phyloP scores from a whole-genome alignment of 2,888 invertebrate genomes.

The Sepiola atlantica region DNA sequence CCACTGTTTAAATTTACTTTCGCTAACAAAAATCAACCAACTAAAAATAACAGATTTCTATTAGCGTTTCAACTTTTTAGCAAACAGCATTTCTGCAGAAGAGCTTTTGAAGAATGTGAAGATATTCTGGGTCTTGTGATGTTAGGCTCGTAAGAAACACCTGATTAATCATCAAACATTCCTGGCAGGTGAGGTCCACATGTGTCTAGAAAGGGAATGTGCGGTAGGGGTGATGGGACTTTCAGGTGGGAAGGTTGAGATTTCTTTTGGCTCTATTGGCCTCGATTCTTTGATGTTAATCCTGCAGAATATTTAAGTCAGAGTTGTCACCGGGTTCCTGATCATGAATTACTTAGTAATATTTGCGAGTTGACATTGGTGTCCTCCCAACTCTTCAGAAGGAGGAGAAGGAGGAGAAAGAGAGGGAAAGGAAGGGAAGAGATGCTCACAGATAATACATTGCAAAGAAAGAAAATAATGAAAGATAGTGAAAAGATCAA shows the following conservation, averaged over 20 bases:
- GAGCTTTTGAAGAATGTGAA: conserved; percentile 32
- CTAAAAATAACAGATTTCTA: conserved; percentile 32
- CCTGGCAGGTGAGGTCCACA: conserved; percentile 32
- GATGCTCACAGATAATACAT: neutral
- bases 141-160: conserved; percentile 20
- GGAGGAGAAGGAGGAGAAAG: neutral
- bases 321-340: conserved; percentile 20
- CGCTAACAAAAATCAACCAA: neutral
- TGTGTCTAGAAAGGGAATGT: neutral
- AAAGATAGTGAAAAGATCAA: conserved; percentile 23
- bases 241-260: conserved; percentile 4
- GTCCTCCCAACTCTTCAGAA: neutral
- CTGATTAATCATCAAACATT: conserved; percentile 32
- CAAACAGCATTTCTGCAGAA: conserved; percentile 20
- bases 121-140: conserved; percentile 15
- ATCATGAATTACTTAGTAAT: conserved; percentile 32
- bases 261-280: conserved; percentile 32
- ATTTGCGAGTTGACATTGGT: conserved; percentile 8
- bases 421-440: neutral
- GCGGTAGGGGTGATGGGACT: neutral
- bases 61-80: conserved; percentile 32
- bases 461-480: neutral
- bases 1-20: conserved; percentile 12
- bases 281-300: conserved; percentile 22
- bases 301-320: conserved; percentile 32